Evolutionary conservation across 2,888 invertebrate species (phyloP), one percentile per base, ranked within the genome.

Genomic region (Acleris holmiana): DNA sequence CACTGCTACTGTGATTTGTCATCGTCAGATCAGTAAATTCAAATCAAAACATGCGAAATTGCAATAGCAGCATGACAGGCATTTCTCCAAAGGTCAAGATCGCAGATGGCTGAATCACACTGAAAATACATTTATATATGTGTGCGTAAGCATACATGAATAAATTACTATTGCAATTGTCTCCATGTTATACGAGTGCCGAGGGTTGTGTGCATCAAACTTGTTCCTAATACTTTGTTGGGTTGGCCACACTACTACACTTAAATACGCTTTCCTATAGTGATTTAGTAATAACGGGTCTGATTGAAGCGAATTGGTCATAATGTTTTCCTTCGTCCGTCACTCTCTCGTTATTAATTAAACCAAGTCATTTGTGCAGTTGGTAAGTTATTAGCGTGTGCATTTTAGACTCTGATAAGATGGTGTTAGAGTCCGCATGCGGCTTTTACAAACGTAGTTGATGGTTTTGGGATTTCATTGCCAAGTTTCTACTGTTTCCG

Each of bases 261-360:
- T 4, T 13, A 1, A 35, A 35, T 3, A 35, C 13, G 35, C 35
- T 35, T 35, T 13, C 1, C 13, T 35, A 35, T 0, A 35, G 13
- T 35, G 35, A 35, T 44, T 44, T n/a, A 17, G 5, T 5, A 41
- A 1, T 71, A 74, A 79, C 78, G 74, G 75, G 76, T 78, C 79
- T 84, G 82, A 88, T 88, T 86, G 84, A 76, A 74, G 74, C 76
- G 79, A 85, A 88, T 88, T 86, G 83, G 72, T 73, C 74, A 73
- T 75, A 75, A 78, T 78, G 73, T 75, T 76, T 76, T 75, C 74
- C 68, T 69, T 71, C 67, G 64, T 67, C 71, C 69, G 67, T 73
- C 66, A 57, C 56, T 67, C 71, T 74, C 68, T 74, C 73, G 68
- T 74, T 71, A 70, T 71, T 71, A 68, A 72, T 70, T 61, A 68